Evolutionary conservation across 2,888 invertebrate genomes (phyloP).

Genomic region (Phragmatobia fuliginosa): DNA sequence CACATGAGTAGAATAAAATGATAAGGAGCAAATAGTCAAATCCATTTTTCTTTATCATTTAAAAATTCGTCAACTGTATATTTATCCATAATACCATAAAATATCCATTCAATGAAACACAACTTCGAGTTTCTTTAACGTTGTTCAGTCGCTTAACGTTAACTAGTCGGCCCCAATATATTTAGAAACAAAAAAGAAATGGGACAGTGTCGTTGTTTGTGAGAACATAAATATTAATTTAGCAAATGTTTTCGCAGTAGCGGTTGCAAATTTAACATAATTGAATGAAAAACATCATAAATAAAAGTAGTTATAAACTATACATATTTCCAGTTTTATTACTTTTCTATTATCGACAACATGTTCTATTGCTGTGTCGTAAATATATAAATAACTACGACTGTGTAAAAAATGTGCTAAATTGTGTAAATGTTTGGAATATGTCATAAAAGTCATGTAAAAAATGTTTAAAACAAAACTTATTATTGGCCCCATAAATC

Average conservation of each 20-base stretch:
- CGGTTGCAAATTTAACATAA: neutral
- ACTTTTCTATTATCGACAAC: slow-evolving; percentile 17
- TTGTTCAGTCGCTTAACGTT: too few species aligned
- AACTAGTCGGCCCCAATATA: neutral
- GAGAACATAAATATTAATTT: neutral
- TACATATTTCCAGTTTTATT: slow-evolving; percentile 14
- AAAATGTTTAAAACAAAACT: slow-evolving; percentile 41
- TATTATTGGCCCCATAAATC: slow-evolving; percentile 33
- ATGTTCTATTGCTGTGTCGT: slow-evolving; percentile 9
- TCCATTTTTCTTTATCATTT: too few species aligned
- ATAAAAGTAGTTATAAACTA: slow-evolving; percentile 4
- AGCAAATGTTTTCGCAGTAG: neutral
- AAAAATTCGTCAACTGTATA: too few species aligned
- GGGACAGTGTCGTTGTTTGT: neutral
- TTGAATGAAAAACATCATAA: slow-evolving; percentile 1
- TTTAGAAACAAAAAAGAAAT: neutral
- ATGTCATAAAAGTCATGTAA: slow-evolving; percentile 27
- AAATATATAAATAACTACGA: slow-evolving; percentile 31
- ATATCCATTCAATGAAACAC: too few species aligned
- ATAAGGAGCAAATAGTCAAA: too few species aligned
- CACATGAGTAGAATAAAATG: too few species aligned
- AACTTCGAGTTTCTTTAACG: too few species aligned
- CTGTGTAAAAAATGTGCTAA: slow-evolving; percentile 32
- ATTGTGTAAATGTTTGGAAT: slow-evolving; percentile 28
- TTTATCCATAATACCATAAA: too few species aligned